Base-by-base conservation (phyloP, 2,113 vertebrate genomes). In the Chroicocephalus ridibundus region DNA sequence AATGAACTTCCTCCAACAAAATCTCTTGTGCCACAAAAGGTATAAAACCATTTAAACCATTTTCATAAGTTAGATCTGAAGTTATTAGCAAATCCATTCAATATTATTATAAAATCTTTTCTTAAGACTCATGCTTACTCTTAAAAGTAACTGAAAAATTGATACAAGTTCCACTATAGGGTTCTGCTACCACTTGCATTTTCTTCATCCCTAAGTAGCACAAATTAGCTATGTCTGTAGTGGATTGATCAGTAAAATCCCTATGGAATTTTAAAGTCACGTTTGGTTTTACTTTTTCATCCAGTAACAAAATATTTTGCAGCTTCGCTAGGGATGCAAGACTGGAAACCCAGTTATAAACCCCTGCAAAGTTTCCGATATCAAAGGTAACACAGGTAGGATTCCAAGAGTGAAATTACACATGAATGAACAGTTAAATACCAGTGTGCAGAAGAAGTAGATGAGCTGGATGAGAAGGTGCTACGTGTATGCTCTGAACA, bases 221-320 rank as follows among this genome's bases (percentile, higher is more conserved):
- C 20, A 57, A 85, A 66, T 44, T 36, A 84, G 31, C 46, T 66
- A 13, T 34, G 31, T 38, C 61, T 95, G 27, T 77, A 82, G 70
- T 32, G n/a, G n/a, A 82, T 6, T 58, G 47, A 79, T 52, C 15
- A 90, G 61, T 25, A 88, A 90, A 85, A 88, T 76, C 55, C 42
- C 66, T 55, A 51, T 1, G 2, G 36, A 78, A 62, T 58, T 82
- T 74, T 36, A 36, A 82, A 49, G 65, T 17, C 0, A 0, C 17
- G 15, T 47, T 90, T 4, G 0, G 42, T 34, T 87, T 75, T 70
- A 84, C 13, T 62, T 89, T 34, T 75, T 54, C 15, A 87, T 40
- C 13, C 24, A 57, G 4, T 31, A 52, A 78, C 55, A 81, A 75
- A 80, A 26, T 24, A 85, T 31, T 75, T 31, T 78, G 22, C 60